phyloP scores from a whole-genome alignment of 2,888 invertebrate species.

The Drosophila affinis region DNA sequence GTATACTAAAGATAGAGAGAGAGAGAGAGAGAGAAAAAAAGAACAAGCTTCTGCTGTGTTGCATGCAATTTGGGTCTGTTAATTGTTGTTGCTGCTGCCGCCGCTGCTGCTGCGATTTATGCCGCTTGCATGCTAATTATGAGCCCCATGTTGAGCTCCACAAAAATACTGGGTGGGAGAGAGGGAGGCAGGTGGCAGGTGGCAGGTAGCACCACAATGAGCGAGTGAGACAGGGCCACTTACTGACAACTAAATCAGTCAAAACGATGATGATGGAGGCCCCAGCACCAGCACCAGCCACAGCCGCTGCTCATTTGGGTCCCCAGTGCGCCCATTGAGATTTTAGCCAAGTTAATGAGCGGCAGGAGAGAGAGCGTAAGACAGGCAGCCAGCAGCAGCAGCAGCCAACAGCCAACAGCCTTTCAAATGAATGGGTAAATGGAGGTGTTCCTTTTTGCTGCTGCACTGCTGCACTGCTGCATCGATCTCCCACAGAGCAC shows the following conservation, averaged over 20 bases:
- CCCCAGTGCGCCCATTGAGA: slow-evolving; percentile 59
- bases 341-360: slow-evolving; percentile 78
- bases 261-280: slow-evolving; percentile 48
- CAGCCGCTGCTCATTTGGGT: slow-evolving; percentile 11
- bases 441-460: slow-evolving; percentile 29
- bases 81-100: slow-evolving; percentile 65
- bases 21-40: neutral
- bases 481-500: slow-evolving; percentile 72
- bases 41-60: slow-evolving; percentile 49
- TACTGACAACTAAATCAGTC: slow-evolving; percentile 77
- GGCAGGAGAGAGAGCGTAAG: slow-evolving; percentile 52
- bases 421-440: slow-evolving; percentile 29
- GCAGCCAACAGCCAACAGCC: slow-evolving; percentile 16
- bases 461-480: slow-evolving; percentile 2
- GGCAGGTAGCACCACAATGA: slow-evolving; percentile 14
- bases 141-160: slow-evolving; percentile 19
- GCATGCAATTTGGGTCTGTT: slow-evolving; percentile 76
- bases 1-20: neutral
- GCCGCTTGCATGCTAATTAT: slow-evolving; percentile 78
- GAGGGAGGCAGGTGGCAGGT: neutral
- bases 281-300: slow-evolving; percentile 15
- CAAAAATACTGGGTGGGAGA: neutral
- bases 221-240: slow-evolving; percentile 31
- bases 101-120: slow-evolving; percentile 62
- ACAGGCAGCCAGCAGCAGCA: slow-evolving; percentile 49